phyloP scores from a whole-genome alignment of 2,888 invertebrate genomes.

The Oligia latruncula region DNA sequence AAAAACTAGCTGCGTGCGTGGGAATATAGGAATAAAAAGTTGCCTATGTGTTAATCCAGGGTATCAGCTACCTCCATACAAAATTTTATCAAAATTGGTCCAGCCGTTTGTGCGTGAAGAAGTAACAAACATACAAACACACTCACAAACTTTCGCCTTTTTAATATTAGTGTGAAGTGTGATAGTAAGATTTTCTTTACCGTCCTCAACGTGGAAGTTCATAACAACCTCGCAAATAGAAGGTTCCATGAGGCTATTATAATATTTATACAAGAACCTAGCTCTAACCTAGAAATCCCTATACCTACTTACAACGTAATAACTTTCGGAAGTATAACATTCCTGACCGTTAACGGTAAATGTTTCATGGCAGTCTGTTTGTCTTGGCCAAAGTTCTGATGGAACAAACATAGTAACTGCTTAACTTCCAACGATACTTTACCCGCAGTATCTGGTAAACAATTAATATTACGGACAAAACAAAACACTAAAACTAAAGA shows the following conservation, averaged over 20 bases:
- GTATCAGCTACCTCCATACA: too few species aligned
- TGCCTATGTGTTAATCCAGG: too few species aligned
- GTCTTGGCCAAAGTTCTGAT: slow-evolving; percentile 43
- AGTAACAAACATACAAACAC: too few species aligned
- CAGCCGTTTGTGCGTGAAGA: too few species aligned
- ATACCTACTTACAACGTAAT: background rate
- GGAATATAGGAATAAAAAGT: too few species aligned
- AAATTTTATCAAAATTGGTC: too few species aligned
- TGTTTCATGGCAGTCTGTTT: slow-evolving; percentile 47
- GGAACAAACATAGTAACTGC: slow-evolving; percentile 52
- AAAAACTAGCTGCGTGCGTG: too few species aligned
- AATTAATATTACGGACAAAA: slow-evolving; percentile 62
- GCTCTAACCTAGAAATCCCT: background rate
- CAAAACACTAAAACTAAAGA: slow-evolving; percentile 62
- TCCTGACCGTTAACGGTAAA: slow-evolving; percentile 40
- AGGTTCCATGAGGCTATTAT: background rate
- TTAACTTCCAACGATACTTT: slow-evolving; percentile 57
- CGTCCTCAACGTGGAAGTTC: background rate
- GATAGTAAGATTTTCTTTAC: background rate
- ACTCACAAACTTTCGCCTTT: too few species aligned
- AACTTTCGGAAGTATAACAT: slow-evolving; percentile 17
- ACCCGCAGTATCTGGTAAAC: slow-evolving; percentile 56
- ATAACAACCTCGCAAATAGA: background rate
- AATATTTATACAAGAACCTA: background rate
- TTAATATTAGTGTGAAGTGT: too few species aligned